These are phyloP conservation scores for Benthosema pterotum DNA, from an alignment of 2,797 vertebrate species.

Conservation along the genomic window DNA sequence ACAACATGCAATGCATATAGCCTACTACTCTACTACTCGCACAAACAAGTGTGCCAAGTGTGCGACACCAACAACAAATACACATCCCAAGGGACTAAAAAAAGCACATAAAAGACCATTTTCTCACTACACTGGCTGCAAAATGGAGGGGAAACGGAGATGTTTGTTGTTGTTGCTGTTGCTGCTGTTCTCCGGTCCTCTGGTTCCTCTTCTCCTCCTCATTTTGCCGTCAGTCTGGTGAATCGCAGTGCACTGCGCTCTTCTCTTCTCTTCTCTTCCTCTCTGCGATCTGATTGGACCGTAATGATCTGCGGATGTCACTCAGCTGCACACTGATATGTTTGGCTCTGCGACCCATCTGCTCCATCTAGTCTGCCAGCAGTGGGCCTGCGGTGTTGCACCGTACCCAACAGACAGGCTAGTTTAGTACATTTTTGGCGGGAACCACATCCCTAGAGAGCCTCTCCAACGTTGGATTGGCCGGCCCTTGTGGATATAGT, in stretches of 20 bases:
- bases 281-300: conserved; percentile 72
- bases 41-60: no score
- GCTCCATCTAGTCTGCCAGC: conserved; percentile 59
- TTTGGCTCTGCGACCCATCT: conserved; percentile 71
- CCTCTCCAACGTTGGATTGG: no score
- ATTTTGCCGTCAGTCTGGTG: no score
- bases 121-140: conserved; percentile 51
- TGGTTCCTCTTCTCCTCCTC: no score
- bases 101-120: conserved; percentile 45
- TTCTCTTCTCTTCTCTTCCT: conserved; percentile 60
- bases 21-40: background rate
- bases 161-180: conserved; percentile 46
- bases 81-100: background rate
- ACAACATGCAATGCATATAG: no score
- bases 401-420: conserved; percentile 50
- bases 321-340: conserved; percentile 65
- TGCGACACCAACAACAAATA: background rate
- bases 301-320: conserved; percentile 78
- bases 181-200: conserved; percentile 64
- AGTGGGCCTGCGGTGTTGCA: conserved; percentile 55
- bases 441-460: no score
- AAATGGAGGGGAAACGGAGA: conserved; percentile 53
- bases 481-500: no score
- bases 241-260: no score
- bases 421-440: no score